Percentiles rank a stretch among this genome's conserved stretches.
Conservation (phyloP, 2,113 vertebrate species). For the Gymnogyps californianus region DNA sequence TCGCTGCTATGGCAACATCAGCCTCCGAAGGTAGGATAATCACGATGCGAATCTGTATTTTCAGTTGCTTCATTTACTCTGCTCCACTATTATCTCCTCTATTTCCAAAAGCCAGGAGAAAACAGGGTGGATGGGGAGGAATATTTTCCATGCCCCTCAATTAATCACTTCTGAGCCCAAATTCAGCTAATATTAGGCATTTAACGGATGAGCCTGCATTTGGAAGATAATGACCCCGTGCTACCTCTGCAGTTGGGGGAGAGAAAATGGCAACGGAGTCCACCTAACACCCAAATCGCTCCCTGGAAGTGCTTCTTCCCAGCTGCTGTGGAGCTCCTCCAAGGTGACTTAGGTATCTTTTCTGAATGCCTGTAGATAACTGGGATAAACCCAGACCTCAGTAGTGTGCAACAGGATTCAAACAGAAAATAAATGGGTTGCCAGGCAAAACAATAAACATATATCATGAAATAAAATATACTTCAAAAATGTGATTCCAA, state of each 20-base stretch:
- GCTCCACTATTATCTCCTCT: neutral
- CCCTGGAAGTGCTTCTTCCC: neutral
- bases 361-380: neutral
- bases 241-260: neutral
- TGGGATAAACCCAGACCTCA: neutral
- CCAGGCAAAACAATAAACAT: neutral
- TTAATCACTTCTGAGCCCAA: neutral
- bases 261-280: neutral
- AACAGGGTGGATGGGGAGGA: neutral
- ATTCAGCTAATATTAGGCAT: neutral
- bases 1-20: neutral
- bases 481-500: neutral
- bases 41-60: fast-evolving
- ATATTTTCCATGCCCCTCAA: neutral
- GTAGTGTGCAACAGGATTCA: neutral
- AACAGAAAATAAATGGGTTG: neutral
- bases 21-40: neutral
- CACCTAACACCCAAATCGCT: neutral
- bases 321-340: neutral
- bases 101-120: neutral
- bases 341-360: neutral
- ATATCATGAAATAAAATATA: neutral
- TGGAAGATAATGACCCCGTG: neutral
- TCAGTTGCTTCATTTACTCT: neutral
- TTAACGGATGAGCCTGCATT: neutral